Percentiles rank a stretch among this genome's conserved stretches.
phyloP scores from a whole-genome alignment of 2,113 vertebrate genomes.

The Columba livia region DNA sequence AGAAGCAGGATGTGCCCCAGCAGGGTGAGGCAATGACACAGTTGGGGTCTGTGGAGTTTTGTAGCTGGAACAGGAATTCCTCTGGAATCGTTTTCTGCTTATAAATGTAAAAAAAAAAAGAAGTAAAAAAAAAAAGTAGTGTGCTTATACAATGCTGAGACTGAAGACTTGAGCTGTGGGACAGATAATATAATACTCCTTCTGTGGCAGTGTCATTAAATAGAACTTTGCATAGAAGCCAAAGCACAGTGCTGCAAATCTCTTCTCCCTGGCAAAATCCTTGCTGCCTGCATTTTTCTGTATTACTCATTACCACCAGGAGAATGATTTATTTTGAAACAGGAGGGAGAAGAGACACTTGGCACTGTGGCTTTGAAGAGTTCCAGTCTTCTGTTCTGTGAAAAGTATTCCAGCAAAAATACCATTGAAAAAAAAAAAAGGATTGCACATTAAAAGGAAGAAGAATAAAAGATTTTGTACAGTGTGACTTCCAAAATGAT shows the following conservation, averaged over 20 bases:
- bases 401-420: slow-evolving; percentile 52
- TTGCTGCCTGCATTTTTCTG: slow-evolving; percentile 53
- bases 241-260: slow-evolving; percentile 55
- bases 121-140: slow-evolving; percentile 19
- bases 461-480: background rate
- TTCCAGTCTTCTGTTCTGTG: slow-evolving; percentile 49
- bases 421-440: background rate
- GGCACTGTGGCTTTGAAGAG: background rate
- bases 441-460: background rate
- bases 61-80: slow-evolving; percentile 54
- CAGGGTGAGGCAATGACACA: slow-evolving; percentile 49
- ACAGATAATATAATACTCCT: slow-evolving; percentile 68
- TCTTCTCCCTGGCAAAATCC: slow-evolving; percentile 41
- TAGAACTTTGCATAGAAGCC: slow-evolving; percentile 62
- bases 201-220: slow-evolving; percentile 67
- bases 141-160: slow-evolving; percentile 31
- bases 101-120: slow-evolving; percentile 17
- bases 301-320: slow-evolving; percentile 53
- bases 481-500: background rate
- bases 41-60: slow-evolving; percentile 39
- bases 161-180: slow-evolving; percentile 50
- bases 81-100: slow-evolving; percentile 33
- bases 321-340: slow-evolving; percentile 65
- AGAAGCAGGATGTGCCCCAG: slow-evolving; percentile 22
- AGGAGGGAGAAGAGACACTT: slow-evolving; percentile 45